These are phyloP conservation scores for Anolis apletophallus DNA, from an alignment of 2,797 vertebrate genomes.

Conservation along the genomic window DNA sequence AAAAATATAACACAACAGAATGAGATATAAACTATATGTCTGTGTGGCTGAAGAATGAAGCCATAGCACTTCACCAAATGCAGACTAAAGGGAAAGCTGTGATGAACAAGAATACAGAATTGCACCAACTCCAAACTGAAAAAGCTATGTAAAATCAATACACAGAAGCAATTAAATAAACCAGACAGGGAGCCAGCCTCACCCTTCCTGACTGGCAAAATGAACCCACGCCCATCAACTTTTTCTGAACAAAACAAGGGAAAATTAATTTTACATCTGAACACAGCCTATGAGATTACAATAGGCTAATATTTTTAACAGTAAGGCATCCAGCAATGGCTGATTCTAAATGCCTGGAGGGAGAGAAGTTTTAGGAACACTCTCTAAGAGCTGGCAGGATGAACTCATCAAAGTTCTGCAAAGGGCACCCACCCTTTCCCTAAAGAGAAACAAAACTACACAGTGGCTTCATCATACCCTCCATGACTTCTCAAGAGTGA, in stretches of 20 bases:
- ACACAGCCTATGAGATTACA: constrained; percentile 41
- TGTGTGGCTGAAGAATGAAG: not conserved
- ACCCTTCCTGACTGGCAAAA: constrained; percentile 44
- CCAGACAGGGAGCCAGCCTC: constrained; percentile 37
- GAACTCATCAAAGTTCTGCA: constrained; percentile 7
- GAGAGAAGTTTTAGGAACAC: constrained; percentile 45
- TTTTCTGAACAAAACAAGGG: constrained; percentile 29
- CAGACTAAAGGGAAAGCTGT: not conserved
- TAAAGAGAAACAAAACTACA: constrained; percentile 2
- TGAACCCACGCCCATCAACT: not conserved
- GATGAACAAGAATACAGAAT: not conserved
- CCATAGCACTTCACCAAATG: not conserved
- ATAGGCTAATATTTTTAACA: constrained; percentile 52
- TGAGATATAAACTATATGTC: not conserved
- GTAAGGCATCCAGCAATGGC: constrained; percentile 24
- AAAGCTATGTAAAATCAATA: constrained; percentile 35
- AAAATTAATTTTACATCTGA: constrained; percentile 56
- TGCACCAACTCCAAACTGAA: not conserved
- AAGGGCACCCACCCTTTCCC: constrained; percentile 9
- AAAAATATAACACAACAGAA: not conserved
- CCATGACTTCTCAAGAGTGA: not conserved
- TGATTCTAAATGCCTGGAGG: constrained; percentile 37
- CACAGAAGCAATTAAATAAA: not conserved
- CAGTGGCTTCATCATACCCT: not conserved
- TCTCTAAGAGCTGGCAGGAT: constrained; percentile 12